phyloP scores from a whole-genome alignment of 2,113 vertebrate genomes.

The Hippocampus abdominalis region DNA sequence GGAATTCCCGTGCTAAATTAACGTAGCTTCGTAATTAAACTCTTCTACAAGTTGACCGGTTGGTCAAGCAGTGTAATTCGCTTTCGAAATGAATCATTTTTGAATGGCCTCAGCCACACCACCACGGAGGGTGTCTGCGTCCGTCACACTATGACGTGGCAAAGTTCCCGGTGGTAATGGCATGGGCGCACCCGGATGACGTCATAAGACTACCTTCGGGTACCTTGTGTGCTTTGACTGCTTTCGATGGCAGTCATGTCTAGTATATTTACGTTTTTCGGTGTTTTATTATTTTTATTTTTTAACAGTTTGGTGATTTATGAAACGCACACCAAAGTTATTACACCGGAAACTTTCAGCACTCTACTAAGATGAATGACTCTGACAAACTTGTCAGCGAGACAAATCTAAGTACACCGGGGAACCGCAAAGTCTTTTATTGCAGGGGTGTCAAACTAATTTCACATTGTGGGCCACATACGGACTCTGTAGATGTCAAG shows the following conservation, averaged over 20 bases:
- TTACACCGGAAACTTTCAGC: too few species aligned
- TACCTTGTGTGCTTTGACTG: too few species aligned
- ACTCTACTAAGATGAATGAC: too few species aligned
- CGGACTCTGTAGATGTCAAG: too few species aligned
- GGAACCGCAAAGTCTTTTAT: too few species aligned
- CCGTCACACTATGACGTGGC: conserved; percentile 54
- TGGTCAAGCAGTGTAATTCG: not conserved
- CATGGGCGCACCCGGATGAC: conserved; percentile 28
- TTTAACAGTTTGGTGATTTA: not conserved
- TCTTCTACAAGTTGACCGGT: not conserved
- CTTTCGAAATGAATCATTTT: not conserved
- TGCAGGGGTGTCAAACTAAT: too few species aligned
- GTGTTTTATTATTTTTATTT: too few species aligned
- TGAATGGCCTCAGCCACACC: not conserved
- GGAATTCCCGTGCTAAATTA: not conserved
- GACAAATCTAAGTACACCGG: too few species aligned
- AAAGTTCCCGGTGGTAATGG: not conserved
- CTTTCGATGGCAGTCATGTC: too few species aligned
- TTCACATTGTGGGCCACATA: too few species aligned
- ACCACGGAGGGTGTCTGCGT: conserved; percentile 7
- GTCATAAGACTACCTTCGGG: not conserved
- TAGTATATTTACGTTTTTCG: too few species aligned
- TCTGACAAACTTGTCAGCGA: too few species aligned
- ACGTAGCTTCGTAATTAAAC: not conserved
- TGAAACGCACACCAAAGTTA: not conserved